Evolutionary conservation across 2,888 invertebrate species (phyloP).

Genomic region (Scaptomyza polygonia): DNA sequence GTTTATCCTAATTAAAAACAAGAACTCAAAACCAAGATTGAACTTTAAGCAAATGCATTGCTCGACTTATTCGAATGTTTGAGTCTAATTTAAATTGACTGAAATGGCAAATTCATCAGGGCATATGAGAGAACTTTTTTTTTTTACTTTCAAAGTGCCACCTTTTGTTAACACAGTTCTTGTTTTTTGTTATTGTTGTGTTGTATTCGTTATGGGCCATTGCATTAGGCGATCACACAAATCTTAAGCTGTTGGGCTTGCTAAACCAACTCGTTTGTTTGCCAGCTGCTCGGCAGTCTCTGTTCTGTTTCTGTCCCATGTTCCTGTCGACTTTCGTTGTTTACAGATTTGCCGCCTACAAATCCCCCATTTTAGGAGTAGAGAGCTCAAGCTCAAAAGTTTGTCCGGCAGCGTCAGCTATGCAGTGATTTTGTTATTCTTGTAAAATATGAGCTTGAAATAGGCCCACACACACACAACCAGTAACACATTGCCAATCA

Average conservation of each 20-base stretch:
- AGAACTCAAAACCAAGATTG: not conserved
- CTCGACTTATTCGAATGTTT: not conserved
- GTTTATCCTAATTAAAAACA: not conserved
- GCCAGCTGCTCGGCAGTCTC: slow-evolving; percentile 34
- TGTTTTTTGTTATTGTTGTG: no score
- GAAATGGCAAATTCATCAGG: not conserved
- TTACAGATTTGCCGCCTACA: slow-evolving; percentile 40
- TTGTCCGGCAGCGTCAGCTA: slow-evolving; percentile 57
- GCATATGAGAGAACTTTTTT: not conserved
- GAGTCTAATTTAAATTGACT: not conserved
- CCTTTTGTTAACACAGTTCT: slow-evolving; percentile 7
- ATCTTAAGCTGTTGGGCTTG: slow-evolving; percentile 44
- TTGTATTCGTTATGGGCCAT: slow-evolving; percentile 20
- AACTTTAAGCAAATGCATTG: not conserved
- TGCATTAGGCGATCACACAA: slow-evolving; percentile 47
- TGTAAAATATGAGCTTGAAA: slow-evolving; percentile 75
- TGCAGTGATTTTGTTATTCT: slow-evolving; percentile 78
- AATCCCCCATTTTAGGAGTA: not conserved
- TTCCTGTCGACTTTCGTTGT: slow-evolving; percentile 52
- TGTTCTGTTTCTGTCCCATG: slow-evolving; percentile 26
- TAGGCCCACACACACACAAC: slow-evolving; percentile 45
- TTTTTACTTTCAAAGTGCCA: not conserved
- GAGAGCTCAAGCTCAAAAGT: slow-evolving; percentile 50
- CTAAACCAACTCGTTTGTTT: slow-evolving; percentile 55
- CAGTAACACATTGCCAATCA: slow-evolving; percentile 43